Base-by-base conservation (phyloP, 1,140 invertebrate species). In the Mizuhopecten yessoensis region DNA sequence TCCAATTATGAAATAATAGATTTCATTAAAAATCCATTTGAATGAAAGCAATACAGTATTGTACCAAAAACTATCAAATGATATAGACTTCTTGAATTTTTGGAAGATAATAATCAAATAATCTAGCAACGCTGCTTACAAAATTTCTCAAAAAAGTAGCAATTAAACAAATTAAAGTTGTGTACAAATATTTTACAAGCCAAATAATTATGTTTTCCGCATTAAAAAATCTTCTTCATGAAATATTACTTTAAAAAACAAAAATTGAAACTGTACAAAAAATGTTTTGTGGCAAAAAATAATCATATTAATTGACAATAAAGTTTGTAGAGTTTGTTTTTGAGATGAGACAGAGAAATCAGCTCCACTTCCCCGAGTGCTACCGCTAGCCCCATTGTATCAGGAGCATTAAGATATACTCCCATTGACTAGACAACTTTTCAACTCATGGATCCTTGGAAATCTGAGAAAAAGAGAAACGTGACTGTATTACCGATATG, bases 401-500 rank as follows among this genome's bases (percentile, higher is more conserved):
- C 42, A 45, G 42, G 42, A 1, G 42, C 17, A 45, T 45, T 45
- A 45, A 45, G 42, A 45, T 45, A 45, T 45, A 29, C 23, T 75
- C 57, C 57, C 57, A 75, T 75, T 75, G n/a, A 75, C n/a, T 75
- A 75, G 57, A 75, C 57, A 7, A 75, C 23, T 75, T 75, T 75
- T 75, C 57, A 75, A 75, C 17, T 75, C 57, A 75, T 75, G 57
- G 57, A 75, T 75, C 57, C 57, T n/a, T 75, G 57, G 57, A 75
- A 75, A 75, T 75, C 57, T 75, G 57, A 75, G 57, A 29, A 75
- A 29, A 75, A 75, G 57, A 75, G 29, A 75, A 75, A 75, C 17
- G 57, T 75, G 20, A 29, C 57, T 75, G 23, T 75, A n/a, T 75
- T 75, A 75, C 57, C n/a, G 29, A 29, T n/a, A 75, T 75, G 57